These are phyloP conservation scores for Bimastos eiseni DNA, from an alignment of 2,888 invertebrate genomes.

Conservation along the genomic window DNA sequence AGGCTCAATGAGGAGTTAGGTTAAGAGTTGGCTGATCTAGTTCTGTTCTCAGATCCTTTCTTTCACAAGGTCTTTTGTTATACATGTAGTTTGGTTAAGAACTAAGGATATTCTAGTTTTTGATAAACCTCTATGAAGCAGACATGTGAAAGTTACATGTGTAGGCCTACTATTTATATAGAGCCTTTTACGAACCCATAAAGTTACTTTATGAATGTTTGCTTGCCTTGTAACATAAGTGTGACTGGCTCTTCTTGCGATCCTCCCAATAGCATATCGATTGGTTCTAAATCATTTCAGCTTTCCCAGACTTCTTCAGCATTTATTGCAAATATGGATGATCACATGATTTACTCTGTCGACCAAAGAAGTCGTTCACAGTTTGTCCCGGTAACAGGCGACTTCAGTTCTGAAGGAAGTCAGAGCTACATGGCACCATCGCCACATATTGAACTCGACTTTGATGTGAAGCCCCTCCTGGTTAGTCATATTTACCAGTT, in stretches of 20 bases:
- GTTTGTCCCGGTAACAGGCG: not conserved
- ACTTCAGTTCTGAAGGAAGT: constrained; percentile 13
- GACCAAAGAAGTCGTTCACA: not conserved
- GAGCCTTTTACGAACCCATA: too few relatives aligned
- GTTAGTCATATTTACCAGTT: not conserved
- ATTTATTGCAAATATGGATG: not conserved
- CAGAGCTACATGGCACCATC: not conserved
- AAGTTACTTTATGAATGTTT: too few relatives aligned
- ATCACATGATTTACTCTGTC: not conserved
- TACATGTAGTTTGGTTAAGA: too few relatives aligned
- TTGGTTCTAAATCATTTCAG: not conserved
- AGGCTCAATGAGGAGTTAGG: too few relatives aligned
- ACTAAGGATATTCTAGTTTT: too few relatives aligned
- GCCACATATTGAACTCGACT: not conserved
- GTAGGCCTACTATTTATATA: too few relatives aligned
- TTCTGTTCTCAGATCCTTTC: too few relatives aligned
- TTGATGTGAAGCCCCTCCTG: not conserved
- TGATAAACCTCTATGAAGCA: too few relatives aligned
- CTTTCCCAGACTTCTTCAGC: constrained; percentile 13
- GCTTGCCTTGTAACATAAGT: too few relatives aligned
- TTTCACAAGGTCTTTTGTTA: too few relatives aligned
- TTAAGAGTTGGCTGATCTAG: too few relatives aligned
- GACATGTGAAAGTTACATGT: too few relatives aligned
- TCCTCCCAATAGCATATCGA: not conserved
- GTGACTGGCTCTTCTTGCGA: not conserved